Percentiles rank a stretch among this genome's conserved stretches.
Evolutionary conservation across 2,888 invertebrate genomes (phyloP).

Genomic region (Caenorhabditis sp.): DNA sequence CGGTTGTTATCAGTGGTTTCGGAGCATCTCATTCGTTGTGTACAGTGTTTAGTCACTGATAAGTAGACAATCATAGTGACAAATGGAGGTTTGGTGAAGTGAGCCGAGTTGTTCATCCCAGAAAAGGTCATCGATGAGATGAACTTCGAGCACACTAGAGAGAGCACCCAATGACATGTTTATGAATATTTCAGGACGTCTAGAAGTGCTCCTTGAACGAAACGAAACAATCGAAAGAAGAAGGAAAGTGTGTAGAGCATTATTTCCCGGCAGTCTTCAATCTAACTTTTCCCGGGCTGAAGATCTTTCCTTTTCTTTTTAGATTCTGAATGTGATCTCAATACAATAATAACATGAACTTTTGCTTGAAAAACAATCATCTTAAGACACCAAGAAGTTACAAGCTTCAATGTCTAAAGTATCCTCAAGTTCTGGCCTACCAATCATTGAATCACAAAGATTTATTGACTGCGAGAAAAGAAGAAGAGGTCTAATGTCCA

Average conservation of each 20-base stretch:
- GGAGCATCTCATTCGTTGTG: background rate
- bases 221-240: background rate
- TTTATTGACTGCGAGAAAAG: constrained; percentile 39
- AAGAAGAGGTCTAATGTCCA: constrained; percentile 30
- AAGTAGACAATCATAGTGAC: constrained; percentile 1
- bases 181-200: background rate
- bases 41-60: constrained; percentile 32
- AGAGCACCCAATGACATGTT: background rate
- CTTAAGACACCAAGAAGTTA: too few species aligned
- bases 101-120: background rate
- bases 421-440: too few species aligned
- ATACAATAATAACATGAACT: too few species aligned
- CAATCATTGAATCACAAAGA: constrained; percentile 34
- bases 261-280: background rate
- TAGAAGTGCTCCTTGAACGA: background rate
- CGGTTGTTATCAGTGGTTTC: constrained; percentile 32
- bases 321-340: too few species aligned
- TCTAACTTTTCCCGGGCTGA: too few species aligned
- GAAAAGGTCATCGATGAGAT: background rate
- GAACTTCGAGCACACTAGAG: constrained; percentile 1
- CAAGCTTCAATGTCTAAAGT: too few species aligned
- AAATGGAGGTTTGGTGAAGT: background rate
- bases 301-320: too few species aligned
- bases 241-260: background rate
- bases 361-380: too few species aligned